phyloP scores from a whole-genome alignment of 1,140 invertebrate species.

The Orius insidiosus region DNA sequence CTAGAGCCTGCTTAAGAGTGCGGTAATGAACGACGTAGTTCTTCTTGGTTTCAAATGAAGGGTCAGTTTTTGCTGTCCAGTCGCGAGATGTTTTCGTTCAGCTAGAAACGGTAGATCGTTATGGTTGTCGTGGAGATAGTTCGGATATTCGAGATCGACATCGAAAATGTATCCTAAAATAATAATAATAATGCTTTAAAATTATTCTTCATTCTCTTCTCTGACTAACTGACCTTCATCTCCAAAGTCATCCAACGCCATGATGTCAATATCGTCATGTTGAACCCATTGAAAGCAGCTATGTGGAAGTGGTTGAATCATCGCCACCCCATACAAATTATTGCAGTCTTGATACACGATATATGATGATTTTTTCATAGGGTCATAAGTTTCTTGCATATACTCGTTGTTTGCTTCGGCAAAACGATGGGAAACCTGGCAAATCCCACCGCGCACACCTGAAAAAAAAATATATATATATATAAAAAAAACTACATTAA shows the following conservation, averaged over 20 bases:
- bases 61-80: constrained; percentile 22
- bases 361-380: too few relatives aligned
- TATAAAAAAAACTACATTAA: too few relatives aligned
- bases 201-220: too few relatives aligned
- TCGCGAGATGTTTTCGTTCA: constrained; percentile 19
- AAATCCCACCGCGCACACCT: neutral
- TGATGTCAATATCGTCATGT: neutral
- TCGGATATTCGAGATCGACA: constrained; percentile 18
- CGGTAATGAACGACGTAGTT: constrained; percentile 32
- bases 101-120: constrained; percentile 27
- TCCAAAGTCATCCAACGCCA: neutral
- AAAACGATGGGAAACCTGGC: neutral
- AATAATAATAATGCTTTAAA: neutral
- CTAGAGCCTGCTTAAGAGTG: constrained; percentile 30
- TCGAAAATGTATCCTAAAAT: constrained; percentile 22
- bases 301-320: neutral
- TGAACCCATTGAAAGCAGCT: neutral
- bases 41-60: constrained; percentile 22
- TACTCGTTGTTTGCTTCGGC: neutral
- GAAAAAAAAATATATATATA: too few relatives aligned
- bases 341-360: neutral
- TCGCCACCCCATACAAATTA: constrained; percentile 2
- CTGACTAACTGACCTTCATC: neutral
- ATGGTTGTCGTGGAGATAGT: constrained; percentile 22
- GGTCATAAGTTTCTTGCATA: neutral